Evolutionary conservation across 2,113 vertebrate species (phyloP).

Genomic region (Apteryx owenii): DNA sequence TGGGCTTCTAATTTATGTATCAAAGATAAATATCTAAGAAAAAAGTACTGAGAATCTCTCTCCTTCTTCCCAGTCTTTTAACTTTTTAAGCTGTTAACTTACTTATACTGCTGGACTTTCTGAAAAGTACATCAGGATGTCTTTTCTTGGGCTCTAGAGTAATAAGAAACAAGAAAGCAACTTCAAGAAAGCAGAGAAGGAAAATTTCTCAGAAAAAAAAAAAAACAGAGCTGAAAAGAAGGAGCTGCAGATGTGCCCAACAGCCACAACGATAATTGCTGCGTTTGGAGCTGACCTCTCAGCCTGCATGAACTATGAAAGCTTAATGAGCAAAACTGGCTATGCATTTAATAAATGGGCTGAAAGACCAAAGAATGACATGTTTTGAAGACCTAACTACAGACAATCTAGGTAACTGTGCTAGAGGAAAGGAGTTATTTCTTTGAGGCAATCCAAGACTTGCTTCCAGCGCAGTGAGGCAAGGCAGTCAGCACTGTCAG

Average conservation of each 20-base stretch:
- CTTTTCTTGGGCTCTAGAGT: not conserved
- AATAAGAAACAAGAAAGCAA: not conserved
- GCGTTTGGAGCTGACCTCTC: not conserved
- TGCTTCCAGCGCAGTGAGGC: not conserved
- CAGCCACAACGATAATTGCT: not conserved
- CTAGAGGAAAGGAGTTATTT: not conserved
- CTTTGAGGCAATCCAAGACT: not conserved
- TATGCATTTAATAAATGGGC: not conserved
- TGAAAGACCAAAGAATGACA: not conserved
- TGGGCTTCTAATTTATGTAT: not conserved
- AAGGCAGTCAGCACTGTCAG: not conserved
- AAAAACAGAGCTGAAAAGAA: not conserved
- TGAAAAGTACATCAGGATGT: not conserved
- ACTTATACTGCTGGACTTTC: not conserved
- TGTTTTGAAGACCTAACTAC: not conserved
- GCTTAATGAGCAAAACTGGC: not conserved
- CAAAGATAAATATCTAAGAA: not conserved
- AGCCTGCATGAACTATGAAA: not conserved
- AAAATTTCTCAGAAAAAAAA: not conserved
- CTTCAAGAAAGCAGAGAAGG: not conserved
- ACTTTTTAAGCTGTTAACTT: not conserved
- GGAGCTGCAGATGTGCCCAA: not conserved
- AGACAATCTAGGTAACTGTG: fast-evolving
- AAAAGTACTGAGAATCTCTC: not conserved
- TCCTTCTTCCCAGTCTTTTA: not conserved